Conservation (phyloP, 2,888 invertebrate genomes). For the Nesidiocoris tenuis region DNA sequence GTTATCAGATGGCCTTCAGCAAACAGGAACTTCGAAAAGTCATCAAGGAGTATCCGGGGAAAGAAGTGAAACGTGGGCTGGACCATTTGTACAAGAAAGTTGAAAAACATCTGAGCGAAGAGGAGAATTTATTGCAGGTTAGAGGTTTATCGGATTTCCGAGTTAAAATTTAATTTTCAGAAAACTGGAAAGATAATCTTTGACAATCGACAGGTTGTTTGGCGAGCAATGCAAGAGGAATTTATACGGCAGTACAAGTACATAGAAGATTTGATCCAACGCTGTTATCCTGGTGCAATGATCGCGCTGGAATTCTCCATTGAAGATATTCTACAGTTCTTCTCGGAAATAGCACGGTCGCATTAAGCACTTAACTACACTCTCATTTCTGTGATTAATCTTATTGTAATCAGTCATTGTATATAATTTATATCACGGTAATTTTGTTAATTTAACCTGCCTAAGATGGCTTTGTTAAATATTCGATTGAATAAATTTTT, state of each 20-base stretch:
- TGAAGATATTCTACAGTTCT: conserved; percentile 91
- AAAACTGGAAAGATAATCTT: no score
- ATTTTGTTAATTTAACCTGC: neutral
- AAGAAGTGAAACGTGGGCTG: conserved; percentile 88
- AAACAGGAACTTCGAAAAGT: conserved; percentile 94
- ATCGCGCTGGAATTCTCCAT: conserved; percentile 92
- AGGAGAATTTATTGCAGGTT: conserved; percentile 83
- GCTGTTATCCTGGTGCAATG: conserved; percentile 95
- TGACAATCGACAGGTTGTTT: conserved; percentile 86
- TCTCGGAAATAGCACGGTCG: conserved; percentile 96
- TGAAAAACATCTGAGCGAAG: conserved; percentile 95
- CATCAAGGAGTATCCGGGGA: conserved; percentile 89
- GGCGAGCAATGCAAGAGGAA: conserved; percentile 99
- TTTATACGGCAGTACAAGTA: conserved; percentile 94
- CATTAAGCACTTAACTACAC: conserved; percentile 62
- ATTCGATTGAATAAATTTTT: no score
- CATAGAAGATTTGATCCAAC: conserved; percentile 87
- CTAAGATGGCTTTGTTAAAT: neutral
- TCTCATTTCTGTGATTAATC: neutral
- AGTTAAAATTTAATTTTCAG: no score
- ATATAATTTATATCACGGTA: neutral
- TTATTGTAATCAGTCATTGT: neutral
- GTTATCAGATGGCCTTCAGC: conserved; percentile 95
- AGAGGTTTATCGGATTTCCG: neutral
- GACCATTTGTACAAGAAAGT: conserved; percentile 93